phyloP scores from a whole-genome alignment of 2,113 vertebrate genomes.

The Callopanchax toddi region DNA sequence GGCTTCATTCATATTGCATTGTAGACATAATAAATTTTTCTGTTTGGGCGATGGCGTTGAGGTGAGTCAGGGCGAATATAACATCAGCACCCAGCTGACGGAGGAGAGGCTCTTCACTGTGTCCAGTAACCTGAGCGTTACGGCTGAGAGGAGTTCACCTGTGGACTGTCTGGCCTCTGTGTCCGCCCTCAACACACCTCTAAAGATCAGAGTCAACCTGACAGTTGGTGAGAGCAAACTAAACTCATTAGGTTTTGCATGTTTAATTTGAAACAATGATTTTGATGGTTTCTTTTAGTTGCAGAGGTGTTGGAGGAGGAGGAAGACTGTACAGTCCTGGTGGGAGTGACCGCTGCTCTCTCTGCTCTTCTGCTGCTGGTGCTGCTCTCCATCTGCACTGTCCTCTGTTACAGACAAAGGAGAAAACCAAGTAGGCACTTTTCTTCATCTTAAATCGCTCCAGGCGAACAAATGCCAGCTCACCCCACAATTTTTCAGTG shows the following conservation, averaged over 20 bases:
- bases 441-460: constrained; percentile 40
- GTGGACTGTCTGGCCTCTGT: constrained; percentile 85
- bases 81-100: constrained; percentile 63
- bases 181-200: constrained; percentile 71
- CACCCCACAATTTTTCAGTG: constrained; percentile 4
- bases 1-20: too few relatives aligned
- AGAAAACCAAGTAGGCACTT: constrained; percentile 69
- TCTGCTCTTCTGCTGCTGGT: constrained; percentile 57
- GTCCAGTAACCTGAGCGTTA: constrained; percentile 79
- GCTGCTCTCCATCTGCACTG: constrained; percentile 61
- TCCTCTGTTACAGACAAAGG: constrained; percentile 62
- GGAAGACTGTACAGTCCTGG: constrained; percentile 42
- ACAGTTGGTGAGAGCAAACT: constrained; percentile 70
- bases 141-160: constrained; percentile 66
- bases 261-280: too few relatives aligned
- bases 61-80: constrained; percentile 66
- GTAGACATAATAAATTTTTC: constrained; percentile 16
- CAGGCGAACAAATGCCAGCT: constrained; percentile 19
- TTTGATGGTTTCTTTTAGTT: constrained; percentile 63
- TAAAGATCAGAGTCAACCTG: constrained; percentile 73
- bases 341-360: constrained; percentile 52
- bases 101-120: constrained; percentile 62
- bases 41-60: constrained; percentile 26
- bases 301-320: constrained; percentile 57
- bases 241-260: too few relatives aligned